A percentile compares a stretch with the other conserved stretches of the same genome.
Evolutionary conservation across 2,113 vertebrate genomes (phyloP).

Genomic region (Diphyllodes magnificus): DNA sequence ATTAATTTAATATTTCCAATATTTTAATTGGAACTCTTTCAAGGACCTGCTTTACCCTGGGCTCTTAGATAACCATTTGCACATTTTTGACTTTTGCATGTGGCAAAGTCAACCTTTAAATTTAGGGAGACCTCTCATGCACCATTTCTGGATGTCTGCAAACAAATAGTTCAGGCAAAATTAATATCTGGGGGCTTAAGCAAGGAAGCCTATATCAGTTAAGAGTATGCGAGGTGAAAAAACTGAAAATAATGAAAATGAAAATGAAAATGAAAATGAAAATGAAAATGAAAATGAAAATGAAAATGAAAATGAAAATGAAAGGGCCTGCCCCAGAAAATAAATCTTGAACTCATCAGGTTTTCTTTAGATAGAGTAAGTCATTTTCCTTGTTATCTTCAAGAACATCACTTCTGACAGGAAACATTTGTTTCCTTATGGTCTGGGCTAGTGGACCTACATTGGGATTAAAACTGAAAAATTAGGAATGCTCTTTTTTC

Average conservation of each 20-base stretch:
- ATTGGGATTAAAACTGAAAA: not conserved
- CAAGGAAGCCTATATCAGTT: not conserved
- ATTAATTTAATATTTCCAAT: not conserved
- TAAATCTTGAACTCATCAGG: not conserved
- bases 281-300: not conserved
- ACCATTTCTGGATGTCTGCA: not conserved
- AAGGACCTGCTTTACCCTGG: not conserved
- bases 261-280: too few species aligned
- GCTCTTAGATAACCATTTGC: not conserved
- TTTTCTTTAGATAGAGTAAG: not conserved
- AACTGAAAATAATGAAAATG: too few species aligned
- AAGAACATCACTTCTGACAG: not conserved
- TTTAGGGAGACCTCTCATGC: not conserved
- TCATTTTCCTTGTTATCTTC: not conserved
- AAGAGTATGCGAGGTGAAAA: not conserved
- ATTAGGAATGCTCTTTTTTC: not conserved
- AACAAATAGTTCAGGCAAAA: not conserved
- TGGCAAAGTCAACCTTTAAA: not conserved
- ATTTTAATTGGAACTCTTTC: not conserved
- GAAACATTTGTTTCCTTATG: not conserved
- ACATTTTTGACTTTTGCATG: not conserved
- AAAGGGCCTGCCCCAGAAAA: not conserved
- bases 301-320: not conserved
- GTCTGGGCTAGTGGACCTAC: not conserved
- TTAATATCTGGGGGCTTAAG: not conserved